Base-by-base conservation (phyloP, 2,113 vertebrate genomes). In the Nesogale talazaci region DNA sequence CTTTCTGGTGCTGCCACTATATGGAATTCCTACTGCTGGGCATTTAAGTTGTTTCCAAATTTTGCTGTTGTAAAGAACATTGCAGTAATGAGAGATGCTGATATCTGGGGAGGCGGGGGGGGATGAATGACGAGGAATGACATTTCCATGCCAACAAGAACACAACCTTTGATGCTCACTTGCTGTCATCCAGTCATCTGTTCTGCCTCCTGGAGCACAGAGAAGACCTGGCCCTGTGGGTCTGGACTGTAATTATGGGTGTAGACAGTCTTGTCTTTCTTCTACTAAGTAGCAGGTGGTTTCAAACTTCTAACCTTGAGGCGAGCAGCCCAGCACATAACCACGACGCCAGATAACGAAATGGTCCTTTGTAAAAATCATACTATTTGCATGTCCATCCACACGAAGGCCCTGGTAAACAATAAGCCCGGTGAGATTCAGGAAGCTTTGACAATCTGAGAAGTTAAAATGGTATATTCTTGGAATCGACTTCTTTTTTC, bases 141-240 rank as follows among this genome's bases (percentile, higher is more conserved):
- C 69, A 90, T 79, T 86, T 89, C 20, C 89, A 75, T 42, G 56
- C 92, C 75, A 94, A 86, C 2, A 90, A 34, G 36, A 77, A 81
- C 14, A 29, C 6, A 83, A 15, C 86, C 20, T 77, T 92, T 92
- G 29, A 52, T 52, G 46, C 46, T 52, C 46, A 52, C 46, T 52
- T 12, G 14, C 46, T 52, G 46, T 12, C 46, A 52, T 52, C 46
- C 9, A 52, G 46, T 52, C 9, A 11, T 10, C 46, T 52, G 46
- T 52, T 52, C 46, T 52, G 46, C 46, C 46, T 10, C 46, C 46
- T 12, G 10, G 2, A 52, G 46, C 46, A 52, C 46, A 52, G 46
- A 2, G 46, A 12, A 52, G 46, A 52, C 10, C 46, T 52, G 46
- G 9, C 46, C 46, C 46, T 52, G 46, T 52, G 46, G 46, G 46